These are phyloP conservation scores for Acleris literana DNA, from an alignment of 2,888 invertebrate genomes.

Conservation along the genomic window DNA sequence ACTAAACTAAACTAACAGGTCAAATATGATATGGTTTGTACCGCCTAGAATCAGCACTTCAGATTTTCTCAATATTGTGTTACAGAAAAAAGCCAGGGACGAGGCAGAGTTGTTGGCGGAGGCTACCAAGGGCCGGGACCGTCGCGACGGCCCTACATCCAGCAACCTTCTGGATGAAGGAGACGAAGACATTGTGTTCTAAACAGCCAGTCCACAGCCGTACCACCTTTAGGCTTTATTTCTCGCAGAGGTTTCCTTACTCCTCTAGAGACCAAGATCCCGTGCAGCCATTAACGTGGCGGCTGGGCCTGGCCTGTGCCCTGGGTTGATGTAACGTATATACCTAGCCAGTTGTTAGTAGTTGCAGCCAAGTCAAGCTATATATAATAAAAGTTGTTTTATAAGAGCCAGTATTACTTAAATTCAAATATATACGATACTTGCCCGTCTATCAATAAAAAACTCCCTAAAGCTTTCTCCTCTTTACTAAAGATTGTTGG, in stretches of 20 bases:
- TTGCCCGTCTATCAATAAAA: not conserved
- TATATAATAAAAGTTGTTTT: not conserved
- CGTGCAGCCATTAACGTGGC: not conserved
- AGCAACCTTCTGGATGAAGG: conserved; percentile 93
- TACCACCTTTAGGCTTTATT: conserved; percentile 10
- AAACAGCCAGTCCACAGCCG: conserved; percentile 55
- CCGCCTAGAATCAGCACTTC: too few species aligned
- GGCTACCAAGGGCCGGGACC: conserved; percentile 59
- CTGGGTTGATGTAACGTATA: conserved; percentile 15
- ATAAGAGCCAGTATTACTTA: not conserved
- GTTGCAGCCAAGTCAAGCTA: conserved; percentile 55
- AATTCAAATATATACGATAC: too few species aligned
- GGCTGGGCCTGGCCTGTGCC: not conserved
- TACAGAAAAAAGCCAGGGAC: conserved; percentile 47
- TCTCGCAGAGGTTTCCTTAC: conserved; percentile 1
- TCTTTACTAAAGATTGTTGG: conserved; percentile 31
- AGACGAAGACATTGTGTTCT: conserved; percentile 96
- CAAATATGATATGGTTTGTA: too few species aligned
- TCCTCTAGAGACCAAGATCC: not conserved
- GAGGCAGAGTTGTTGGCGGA: conserved; percentile 53
- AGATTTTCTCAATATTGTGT: too few species aligned
- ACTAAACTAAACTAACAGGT: too few species aligned
- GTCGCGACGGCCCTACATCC: conserved; percentile 63
- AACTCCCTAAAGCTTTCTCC: conserved; percentile 9
- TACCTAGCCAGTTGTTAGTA: conserved; percentile 56